Evolutionary conservation across 2,113 vertebrate species (phyloP).

Genomic region (Macquaria ambigua): DNA sequence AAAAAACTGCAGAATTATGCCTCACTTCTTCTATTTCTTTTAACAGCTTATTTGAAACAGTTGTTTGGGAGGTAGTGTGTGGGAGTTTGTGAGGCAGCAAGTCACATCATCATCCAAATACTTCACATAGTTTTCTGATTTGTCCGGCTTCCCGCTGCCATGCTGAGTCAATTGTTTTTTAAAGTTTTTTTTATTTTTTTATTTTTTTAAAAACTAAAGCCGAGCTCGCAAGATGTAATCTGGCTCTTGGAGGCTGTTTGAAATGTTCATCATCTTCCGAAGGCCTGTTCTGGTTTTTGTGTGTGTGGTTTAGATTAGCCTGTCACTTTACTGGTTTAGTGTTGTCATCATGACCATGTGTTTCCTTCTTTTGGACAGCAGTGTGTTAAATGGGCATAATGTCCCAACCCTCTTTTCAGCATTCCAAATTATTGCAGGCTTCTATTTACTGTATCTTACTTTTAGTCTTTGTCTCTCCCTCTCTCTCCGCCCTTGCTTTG

Average conservation of each 20-base stretch:
- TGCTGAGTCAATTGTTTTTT: conserved; percentile 14
- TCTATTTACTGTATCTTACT: neutral
- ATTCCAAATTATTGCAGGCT: neutral
- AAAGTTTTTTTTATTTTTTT: no score
- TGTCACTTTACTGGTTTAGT: neutral
- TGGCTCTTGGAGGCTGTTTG: neutral
- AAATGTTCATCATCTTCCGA: neutral
- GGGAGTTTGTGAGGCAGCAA: neutral
- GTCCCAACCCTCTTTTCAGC: neutral
- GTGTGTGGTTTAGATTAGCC: conserved; percentile 8
- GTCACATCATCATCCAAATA: conserved; percentile 19
- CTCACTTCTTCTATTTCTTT: neutral
- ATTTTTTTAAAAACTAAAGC: neutral
- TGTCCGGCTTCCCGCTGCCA: neutral
- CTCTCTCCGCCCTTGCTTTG: neutral
- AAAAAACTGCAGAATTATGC: neutral
- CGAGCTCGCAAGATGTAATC: neutral
- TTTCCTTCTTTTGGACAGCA: conserved; percentile 5
- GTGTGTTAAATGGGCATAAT: neutral
- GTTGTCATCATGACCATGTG: neutral
- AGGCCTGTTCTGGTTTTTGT: neutral
- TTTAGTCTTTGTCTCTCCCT: neutral
- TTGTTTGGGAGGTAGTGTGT: neutral
- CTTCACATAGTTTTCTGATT: conserved; percentile 12
- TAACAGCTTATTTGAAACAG: neutral